Percentiles rank a stretch among this genome's conserved stretches.
Evolutionary conservation across 2,113 vertebrate genomes (phyloP).

Genomic region (Alaudala cheleensis): DNA sequence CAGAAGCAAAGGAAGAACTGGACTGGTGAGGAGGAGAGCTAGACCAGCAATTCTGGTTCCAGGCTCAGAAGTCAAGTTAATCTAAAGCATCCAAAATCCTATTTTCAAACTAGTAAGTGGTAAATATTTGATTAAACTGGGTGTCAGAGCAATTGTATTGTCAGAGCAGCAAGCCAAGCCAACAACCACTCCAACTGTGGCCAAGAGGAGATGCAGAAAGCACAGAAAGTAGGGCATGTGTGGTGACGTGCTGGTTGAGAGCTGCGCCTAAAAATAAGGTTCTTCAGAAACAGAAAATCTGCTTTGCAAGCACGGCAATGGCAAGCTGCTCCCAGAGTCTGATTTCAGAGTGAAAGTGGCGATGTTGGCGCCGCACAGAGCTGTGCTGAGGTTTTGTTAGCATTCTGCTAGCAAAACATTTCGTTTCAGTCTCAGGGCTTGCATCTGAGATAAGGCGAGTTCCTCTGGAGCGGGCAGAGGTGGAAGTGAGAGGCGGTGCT

Average conservation of each 20-base stretch:
- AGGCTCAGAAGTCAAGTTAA: neutral
- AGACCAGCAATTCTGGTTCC: neutral
- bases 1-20: neutral
- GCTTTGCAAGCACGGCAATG: constrained; percentile 7
- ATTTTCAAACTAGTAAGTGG: neutral
- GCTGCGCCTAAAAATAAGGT: constrained; percentile 56
- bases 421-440: neutral
- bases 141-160: neutral
- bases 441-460: neutral
- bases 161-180: neutral
- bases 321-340: constrained; percentile 5
- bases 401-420: neutral
- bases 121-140: constrained; percentile 25
- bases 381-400: neutral
- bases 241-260: neutral
- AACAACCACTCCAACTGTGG: neutral
- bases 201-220: constrained; percentile 29
- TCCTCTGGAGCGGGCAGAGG: neutral
- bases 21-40: neutral
- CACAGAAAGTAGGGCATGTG: constrained; percentile 38
- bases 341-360: neutral
- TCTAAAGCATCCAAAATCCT: neutral
- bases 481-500: neutral
- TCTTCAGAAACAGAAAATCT: constrained; percentile 45
- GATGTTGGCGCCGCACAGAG: neutral